These are phyloP conservation scores for Microtus montanus DNA, from an alignment of 2,113 vertebrate genomes.

Conservation along the genomic window DNA sequence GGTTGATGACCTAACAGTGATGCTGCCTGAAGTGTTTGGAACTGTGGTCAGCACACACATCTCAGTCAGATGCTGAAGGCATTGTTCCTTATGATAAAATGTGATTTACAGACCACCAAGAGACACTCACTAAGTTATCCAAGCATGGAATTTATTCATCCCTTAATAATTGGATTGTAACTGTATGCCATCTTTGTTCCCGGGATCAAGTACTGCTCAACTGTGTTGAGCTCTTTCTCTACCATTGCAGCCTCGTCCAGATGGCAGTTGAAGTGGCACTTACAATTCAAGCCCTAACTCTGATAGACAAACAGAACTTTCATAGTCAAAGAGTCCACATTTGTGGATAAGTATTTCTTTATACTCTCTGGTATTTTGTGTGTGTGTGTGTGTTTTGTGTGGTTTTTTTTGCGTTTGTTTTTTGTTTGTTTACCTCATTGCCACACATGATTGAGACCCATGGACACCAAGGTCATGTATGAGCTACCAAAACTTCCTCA, in stretches of 20 bases:
- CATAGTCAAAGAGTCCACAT: not conserved
- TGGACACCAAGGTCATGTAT: accelerated
- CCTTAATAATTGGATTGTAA: not conserved
- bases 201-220: not conserved
- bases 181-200: not conserved
- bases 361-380: not conserved
- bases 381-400: no score
- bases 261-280: not conserved
- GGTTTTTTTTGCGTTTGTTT: no score
- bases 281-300: not conserved
- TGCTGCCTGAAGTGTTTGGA: not conserved
- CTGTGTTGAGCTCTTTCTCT: not conserved
- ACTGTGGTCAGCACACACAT: not conserved
- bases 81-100: not conserved
- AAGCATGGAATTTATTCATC: not conserved
- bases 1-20: no score
- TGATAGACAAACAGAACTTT: not conserved
- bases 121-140: not conserved
- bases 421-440: not conserved
- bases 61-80: not conserved
- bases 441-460: not conserved
- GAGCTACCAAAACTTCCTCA: not conserved
- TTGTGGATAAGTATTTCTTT: not conserved
- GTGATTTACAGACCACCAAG: not conserved
- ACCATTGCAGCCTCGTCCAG: not conserved